phyloP scores from a whole-genome alignment of 2,113 vertebrate species.

The Setophaga coronata region DNA sequence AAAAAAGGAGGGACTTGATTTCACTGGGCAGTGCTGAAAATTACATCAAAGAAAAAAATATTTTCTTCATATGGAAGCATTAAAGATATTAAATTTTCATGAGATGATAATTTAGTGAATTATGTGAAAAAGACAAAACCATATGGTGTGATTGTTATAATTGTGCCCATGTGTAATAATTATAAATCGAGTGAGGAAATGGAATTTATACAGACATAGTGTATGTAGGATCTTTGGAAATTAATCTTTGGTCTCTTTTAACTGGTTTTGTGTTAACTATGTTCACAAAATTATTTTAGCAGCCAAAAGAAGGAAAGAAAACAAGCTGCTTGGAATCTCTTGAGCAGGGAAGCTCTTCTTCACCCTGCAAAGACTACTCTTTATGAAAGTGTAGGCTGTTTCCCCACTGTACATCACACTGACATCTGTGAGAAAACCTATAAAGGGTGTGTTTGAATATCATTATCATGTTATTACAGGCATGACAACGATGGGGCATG shows the following conservation, averaged over 20 bases:
- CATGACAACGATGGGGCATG: background rate
- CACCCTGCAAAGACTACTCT: background rate
- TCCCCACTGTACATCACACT: background rate
- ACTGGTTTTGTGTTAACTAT: background rate
- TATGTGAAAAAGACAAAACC: background rate
- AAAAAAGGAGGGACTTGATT: background rate
- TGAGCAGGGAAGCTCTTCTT: background rate
- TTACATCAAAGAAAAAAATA: background rate
- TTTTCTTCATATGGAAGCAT: background rate
- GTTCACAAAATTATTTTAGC: background rate
- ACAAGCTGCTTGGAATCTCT: background rate
- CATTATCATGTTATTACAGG: background rate
- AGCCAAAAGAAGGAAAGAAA: background rate
- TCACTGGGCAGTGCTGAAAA: background rate
- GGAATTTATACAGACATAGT: background rate
- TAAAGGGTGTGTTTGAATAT: background rate
- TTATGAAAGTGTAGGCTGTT: background rate
- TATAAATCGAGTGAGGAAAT: background rate
- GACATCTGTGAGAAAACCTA: background rate
- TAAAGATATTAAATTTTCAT: background rate
- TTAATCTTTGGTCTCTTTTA: background rate
- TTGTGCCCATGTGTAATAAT: background rate
- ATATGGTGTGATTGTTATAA: background rate
- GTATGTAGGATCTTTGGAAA: background rate
- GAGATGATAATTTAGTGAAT: background rate